Percentiles rank a stretch among this genome's conserved stretches.
Conservation (phyloP, 2,797 vertebrate genomes). For the Pteronotus mesoamericanus region DNA sequence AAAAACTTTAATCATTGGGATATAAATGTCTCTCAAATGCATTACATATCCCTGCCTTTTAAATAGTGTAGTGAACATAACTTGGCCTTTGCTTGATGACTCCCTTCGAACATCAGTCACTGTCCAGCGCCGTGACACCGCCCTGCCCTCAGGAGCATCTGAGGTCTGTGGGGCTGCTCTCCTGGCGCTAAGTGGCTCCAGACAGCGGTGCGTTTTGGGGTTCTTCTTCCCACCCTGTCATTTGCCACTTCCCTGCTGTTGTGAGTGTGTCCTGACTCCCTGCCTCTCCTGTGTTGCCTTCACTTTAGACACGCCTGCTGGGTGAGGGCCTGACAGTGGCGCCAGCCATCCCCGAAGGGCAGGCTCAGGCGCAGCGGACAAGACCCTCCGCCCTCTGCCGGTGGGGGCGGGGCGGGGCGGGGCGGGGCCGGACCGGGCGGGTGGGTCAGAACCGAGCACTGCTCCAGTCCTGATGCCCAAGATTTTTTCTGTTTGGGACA, state of each 20-base stretch:
- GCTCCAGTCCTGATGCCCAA: not conserved
- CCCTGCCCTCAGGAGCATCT: not conserved
- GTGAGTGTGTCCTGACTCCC: not conserved
- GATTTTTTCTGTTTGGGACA: not conserved
- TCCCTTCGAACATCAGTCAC: constrained; percentile 34
- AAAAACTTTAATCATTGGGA: not conserved
- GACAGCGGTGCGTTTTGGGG: not conserved
- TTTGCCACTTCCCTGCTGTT: not conserved
- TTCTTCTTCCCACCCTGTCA: not conserved
- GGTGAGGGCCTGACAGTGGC: not conserved
- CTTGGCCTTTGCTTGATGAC: not conserved
- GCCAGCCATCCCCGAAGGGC: not conserved
- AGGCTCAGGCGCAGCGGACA: not conserved
- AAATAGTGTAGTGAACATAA: not conserved
- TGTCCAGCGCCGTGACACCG: not conserved
- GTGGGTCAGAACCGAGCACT: not conserved
- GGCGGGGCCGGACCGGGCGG: not conserved
- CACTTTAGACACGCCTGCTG: not conserved
- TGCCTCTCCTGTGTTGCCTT: not conserved
- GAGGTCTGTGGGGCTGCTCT: not conserved
- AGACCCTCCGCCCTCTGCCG: not conserved
- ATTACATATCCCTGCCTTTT: not conserved
- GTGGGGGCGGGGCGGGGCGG: not conserved
- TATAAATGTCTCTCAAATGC: constrained; percentile 29
- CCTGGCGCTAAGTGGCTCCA: not conserved